phyloP scores from a whole-genome alignment of 2,797 vertebrate genomes.

The Hybognathus amarus region DNA sequence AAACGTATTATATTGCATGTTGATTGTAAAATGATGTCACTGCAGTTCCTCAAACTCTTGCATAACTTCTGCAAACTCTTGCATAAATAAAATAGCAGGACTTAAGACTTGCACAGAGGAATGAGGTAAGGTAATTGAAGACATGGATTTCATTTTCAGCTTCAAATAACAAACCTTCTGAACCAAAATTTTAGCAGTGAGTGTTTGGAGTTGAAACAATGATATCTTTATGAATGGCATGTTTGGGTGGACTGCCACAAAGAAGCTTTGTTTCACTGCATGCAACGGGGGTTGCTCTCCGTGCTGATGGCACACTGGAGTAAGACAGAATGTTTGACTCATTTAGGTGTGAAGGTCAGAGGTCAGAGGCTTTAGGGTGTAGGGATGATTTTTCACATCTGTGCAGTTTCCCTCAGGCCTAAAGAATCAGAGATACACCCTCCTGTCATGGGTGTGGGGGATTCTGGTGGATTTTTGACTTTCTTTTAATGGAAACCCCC shows the following conservation, averaged over 20 bases:
- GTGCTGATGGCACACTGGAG: conserved; percentile 29
- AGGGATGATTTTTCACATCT: conserved; percentile 56
- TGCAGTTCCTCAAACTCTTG: background rate
- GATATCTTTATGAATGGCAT: conserved; percentile 48
- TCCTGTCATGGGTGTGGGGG: conserved; percentile 18
- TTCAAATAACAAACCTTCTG: background rate
- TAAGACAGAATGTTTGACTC: conserved; percentile 52
- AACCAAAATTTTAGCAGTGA: background rate
- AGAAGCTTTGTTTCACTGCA: conserved; percentile 66
- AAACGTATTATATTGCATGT: background rate
- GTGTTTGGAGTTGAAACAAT: conserved; percentile 41
- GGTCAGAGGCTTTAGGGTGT: conserved; percentile 49
- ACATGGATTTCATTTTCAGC: background rate
- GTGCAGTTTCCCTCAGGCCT: conserved; percentile 42
- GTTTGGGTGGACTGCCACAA: conserved; percentile 59
- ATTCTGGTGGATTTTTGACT: background rate
- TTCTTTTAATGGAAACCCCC: conserved; percentile 25
- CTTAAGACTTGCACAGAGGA: background rate
- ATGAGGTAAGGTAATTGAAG: background rate
- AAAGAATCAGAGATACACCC: conserved; percentile 48
- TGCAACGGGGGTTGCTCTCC: conserved; percentile 42
- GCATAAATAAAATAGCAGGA: background rate
- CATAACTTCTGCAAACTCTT: background rate
- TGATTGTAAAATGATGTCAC: background rate
- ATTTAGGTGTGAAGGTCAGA: conserved; percentile 60